Evolutionary conservation across 1,140 invertebrate genomes (phyloP).

Genomic region (Calosoma granatense): DNA sequence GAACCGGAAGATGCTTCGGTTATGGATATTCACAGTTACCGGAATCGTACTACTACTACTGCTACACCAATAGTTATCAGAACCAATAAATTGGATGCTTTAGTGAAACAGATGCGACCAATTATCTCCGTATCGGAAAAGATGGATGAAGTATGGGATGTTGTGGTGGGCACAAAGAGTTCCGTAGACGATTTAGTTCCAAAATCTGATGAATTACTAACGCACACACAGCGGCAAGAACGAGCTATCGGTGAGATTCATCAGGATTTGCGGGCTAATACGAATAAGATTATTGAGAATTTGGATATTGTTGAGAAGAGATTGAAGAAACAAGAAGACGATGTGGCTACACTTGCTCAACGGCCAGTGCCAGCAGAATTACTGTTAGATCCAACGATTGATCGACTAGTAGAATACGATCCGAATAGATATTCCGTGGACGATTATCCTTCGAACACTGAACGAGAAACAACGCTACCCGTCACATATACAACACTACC

Average conservation of each 20-base stretch:
- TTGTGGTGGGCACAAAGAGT: constrained; percentile 75
- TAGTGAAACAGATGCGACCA: constrained; percentile 67
- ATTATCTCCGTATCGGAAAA: constrained; percentile 77
- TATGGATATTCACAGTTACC: constrained; percentile 25
- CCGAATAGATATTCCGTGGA: constrained; percentile 43
- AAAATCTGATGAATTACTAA: constrained; percentile 73
- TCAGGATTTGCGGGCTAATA: constrained; percentile 66
- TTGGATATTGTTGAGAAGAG: constrained; percentile 74
- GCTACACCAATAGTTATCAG: constrained; percentile 40
- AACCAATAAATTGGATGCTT: constrained; percentile 63
- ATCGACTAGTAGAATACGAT: constrained; percentile 64
- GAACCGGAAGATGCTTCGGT: constrained; percentile 47
- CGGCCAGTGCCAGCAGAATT: constrained; percentile 60
- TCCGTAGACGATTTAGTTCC: constrained; percentile 73
- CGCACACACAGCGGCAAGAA: constrained; percentile 76
- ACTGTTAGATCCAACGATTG: constrained; percentile 64
- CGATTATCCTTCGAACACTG: constrained; percentile 18
- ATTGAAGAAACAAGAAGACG: constrained; percentile 71
- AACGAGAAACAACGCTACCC: constrained; percentile 23
- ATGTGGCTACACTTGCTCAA: constrained; percentile 59
- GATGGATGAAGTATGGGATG: constrained; percentile 83
- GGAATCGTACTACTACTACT: constrained; percentile 42
- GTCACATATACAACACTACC: constrained; percentile 30
- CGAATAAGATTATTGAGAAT: constrained; percentile 80
- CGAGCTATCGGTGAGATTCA: constrained; percentile 79